Base-by-base conservation (phyloP, 2,113 vertebrate genomes). In the Centropristis striata region DNA sequence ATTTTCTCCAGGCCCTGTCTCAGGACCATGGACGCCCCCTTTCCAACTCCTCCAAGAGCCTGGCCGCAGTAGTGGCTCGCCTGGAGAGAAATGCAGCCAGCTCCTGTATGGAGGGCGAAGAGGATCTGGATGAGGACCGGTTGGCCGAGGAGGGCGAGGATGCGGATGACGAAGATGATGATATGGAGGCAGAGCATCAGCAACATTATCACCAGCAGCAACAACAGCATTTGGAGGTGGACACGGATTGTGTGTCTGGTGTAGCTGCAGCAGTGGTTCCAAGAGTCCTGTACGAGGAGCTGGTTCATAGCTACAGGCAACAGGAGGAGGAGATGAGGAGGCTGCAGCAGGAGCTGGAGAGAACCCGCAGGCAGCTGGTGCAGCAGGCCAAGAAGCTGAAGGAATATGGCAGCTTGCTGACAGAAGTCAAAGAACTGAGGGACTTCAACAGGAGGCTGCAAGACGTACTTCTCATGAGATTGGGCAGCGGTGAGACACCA, bases 311-410 rank as follows among this genome's bases (percentile, higher is more conserved):
- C 93, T 99, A 99, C 92, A 96, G 98, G 85, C 98, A 99, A 92
- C 97, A 98, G 49, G 98, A 99, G 84, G 98, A 99, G 87, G 98
- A 99, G 92, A 97, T 99, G 97, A 95, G 96, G 64, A 96, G 98
- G 88, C 96, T 99, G 88, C 98, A 99, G 76, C 98, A 98, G 94
- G 98, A 99, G 92, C 95, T 99, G 74, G 98, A 99, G 91, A 95
- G 98, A 86, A 99, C 98, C 1, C 96, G 98, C 64, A 94, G 97
- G 67, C 98, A 99, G 95, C 96, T 99, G 73, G 96, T 99, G 16
- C 98, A 99, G 85, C 98, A 99, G 92, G 97, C 98, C 88, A 99
- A 98, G 95, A 99, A 99, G 92, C 96, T 99, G 44, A 99, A 99
- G 93, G 98, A 99, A 88, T 98, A 98, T 36, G 97, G 98, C 84